Percentiles rank a stretch among this genome's conserved stretches.
Conservation (phyloP, 2,797 vertebrate genomes). For the Lepilemur septentrionalis region DNA sequence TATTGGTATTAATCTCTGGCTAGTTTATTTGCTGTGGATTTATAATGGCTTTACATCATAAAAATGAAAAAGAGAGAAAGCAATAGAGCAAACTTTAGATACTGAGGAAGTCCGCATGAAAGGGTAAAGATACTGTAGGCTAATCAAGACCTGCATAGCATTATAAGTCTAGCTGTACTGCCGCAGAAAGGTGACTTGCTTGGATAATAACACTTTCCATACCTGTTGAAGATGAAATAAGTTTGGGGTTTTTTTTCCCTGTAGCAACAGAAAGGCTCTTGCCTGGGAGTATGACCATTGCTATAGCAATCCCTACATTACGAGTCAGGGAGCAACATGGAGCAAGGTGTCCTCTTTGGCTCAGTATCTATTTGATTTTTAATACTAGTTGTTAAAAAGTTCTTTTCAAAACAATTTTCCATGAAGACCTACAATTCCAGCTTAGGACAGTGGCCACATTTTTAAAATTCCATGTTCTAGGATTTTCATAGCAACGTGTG, state of each 20-base stretch:
- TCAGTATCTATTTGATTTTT: background rate
- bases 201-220: background rate
- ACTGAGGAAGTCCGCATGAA: background rate
- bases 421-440: background rate
- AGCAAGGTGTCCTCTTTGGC: background rate
- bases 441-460: background rate
- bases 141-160: background rate
- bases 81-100: background rate
- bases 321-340: background rate
- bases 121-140: background rate
- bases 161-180: background rate
- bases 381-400: background rate
- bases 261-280: background rate
- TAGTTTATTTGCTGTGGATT: slow-evolving; percentile 61
- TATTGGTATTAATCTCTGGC: slow-evolving; percentile 48
- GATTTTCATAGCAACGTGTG: background rate
- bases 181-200: background rate
- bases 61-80: slow-evolving; percentile 15
- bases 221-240: background rate
- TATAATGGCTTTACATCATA: slow-evolving; percentile 52
- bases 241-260: background rate
- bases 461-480: background rate
- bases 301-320: background rate
- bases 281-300: background rate
- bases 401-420: background rate